phyloP scores from a whole-genome alignment of 2,888 invertebrate genomes.

The Lysandra bellargus region DNA sequence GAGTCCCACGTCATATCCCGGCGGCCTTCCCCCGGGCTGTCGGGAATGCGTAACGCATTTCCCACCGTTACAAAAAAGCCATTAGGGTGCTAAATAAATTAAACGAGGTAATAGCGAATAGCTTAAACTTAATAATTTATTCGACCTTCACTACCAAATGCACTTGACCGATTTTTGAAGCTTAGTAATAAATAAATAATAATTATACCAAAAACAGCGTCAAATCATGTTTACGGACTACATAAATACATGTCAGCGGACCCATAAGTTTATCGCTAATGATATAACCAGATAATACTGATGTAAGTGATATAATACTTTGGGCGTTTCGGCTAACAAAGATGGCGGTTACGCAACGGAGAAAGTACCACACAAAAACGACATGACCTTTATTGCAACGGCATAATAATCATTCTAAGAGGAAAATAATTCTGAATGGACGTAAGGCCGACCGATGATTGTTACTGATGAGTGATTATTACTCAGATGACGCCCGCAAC shows the following conservation, averaged over 20 bases:
- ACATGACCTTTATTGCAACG: neutral
- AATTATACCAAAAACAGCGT: neutral
- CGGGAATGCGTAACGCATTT: too few relatives aligned
- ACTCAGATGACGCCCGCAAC: too few relatives aligned
- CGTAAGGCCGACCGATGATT: neutral
- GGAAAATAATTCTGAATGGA: neutral
- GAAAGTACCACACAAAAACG: neutral
- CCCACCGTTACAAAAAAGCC: too few relatives aligned
- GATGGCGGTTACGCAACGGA: neutral
- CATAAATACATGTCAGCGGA: neutral
- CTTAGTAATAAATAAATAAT: neutral
- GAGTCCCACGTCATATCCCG: too few relatives aligned
- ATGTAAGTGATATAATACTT: neutral
- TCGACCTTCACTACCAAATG: neutral
- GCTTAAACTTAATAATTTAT: neutral
- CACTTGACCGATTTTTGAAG: neutral
- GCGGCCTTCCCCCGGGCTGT: too few relatives aligned
- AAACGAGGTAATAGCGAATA: too few relatives aligned
- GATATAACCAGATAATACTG: neutral
- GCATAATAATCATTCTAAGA: neutral
- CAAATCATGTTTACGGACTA: neutral
- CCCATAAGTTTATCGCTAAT: slow-evolving; percentile 6
- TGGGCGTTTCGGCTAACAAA: neutral
- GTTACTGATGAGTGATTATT: too few relatives aligned
- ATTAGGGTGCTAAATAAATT: too few relatives aligned